phyloP scores from a whole-genome alignment of 2,113 vertebrate species.

The Prunella fulvescens region DNA sequence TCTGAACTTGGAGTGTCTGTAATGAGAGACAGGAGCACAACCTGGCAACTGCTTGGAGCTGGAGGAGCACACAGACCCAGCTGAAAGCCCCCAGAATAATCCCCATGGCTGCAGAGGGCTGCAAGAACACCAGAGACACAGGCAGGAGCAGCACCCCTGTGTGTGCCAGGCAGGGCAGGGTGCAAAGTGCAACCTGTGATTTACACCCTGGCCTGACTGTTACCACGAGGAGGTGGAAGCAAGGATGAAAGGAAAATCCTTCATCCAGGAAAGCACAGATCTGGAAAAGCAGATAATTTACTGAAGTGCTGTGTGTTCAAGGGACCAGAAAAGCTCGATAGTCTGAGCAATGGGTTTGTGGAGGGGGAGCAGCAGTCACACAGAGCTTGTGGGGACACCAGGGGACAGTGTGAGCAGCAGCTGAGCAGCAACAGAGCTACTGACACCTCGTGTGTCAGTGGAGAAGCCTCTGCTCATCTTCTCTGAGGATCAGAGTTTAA shows the following conservation, averaged over 20 bases:
- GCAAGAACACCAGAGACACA: rapidly evolving
- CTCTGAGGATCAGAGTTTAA: background rate
- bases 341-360: background rate
- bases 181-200: background rate
- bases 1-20: background rate
- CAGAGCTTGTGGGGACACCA: background rate
- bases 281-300: background rate
- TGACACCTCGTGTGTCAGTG: background rate
- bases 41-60: background rate
- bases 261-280: background rate
- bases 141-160: rapidly evolving
- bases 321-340: background rate
- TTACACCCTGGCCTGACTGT: background rate
- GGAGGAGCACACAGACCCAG: background rate
- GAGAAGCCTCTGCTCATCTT: background rate
- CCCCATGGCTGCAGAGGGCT: background rate
- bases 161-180: background rate
- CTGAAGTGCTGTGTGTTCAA: background rate
- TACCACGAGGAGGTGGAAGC: rapidly evolving
- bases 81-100: background rate
- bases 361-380: background rate
- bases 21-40: rapidly evolving
- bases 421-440: background rate
- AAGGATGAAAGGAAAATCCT: background rate
- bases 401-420: background rate